Evolutionary conservation across 2,113 vertebrate genomes (phyloP), one percentile per base, ranked within the genome.

Genomic region (Chaetura pelagica): DNA sequence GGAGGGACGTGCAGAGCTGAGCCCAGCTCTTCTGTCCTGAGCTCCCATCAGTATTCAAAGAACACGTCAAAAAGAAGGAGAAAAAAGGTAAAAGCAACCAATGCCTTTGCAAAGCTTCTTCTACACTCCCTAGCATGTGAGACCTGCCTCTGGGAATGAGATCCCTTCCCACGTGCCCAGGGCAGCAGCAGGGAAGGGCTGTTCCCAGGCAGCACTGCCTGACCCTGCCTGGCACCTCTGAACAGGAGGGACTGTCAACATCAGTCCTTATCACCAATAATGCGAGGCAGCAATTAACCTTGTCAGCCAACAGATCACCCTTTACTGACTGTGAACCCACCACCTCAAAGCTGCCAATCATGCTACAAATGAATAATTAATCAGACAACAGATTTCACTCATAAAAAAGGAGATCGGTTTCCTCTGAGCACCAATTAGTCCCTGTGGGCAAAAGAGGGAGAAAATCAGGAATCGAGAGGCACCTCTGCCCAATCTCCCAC

Each of bases 341-440:
- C 95, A n/a, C 96, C 96, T 88, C 82, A 52, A 73, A 97, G 97
- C 96, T 94, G 97, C 96, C 95, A 96, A 92, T 97, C 96, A 97
- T 46, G 63, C 96, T 88, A 81, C 73, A 7, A 52, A 98, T 97
- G 95, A 98, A 98, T 98, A 98, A 98, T 98, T 97, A 98, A 98
- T 93, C 93, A 96, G 96, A 95, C 97, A 96, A 92, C 96, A 97
- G 96, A 95, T 97, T 97, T 95, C 96, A 80, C 88, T 96, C 97
- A 88, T 96, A 61, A 91, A 84, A 97, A 96, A 96, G 95, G 95
- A 96, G 93, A 94, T 98, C 79, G 40, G 97, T 96, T 98, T 98
- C 98, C 98, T 98, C 93, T 97, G 96, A 97, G 95, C 95, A 96
- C 84, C 97, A 97, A 97, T 98, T 97, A 98, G 97, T 97, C 98